Conservation (phyloP, 2,888 invertebrate genomes). For the Ethmia dodecea region DNA sequence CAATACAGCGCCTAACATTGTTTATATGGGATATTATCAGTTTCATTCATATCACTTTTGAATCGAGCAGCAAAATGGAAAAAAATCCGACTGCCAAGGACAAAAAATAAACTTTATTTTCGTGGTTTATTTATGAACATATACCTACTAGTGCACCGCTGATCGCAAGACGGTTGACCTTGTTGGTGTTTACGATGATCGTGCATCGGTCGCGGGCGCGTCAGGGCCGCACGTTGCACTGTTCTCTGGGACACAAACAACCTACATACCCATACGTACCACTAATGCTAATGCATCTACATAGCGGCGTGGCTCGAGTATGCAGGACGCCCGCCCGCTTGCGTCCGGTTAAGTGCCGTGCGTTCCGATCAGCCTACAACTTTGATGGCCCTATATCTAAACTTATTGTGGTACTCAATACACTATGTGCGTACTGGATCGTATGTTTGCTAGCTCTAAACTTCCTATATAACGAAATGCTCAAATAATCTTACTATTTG, state of each 20-base stretch:
- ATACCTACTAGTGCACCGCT: background rate
- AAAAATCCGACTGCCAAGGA: too few relatives aligned
- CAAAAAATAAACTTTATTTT: too few relatives aligned
- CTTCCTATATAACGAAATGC: too few relatives aligned
- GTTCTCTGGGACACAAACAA: constrained; percentile 57
- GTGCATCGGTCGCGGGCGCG: constrained; percentile 56
- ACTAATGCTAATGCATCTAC: constrained; percentile 42
- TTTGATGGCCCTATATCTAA: too few relatives aligned
- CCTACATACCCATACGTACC: constrained; percentile 46
- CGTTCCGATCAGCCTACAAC: constrained; percentile 43
- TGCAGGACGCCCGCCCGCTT: constrained; percentile 46
- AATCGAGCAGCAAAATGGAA: too few relatives aligned
- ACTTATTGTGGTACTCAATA: too few relatives aligned
- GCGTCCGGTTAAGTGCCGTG: constrained; percentile 60
- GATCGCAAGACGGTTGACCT: constrained; percentile 61
- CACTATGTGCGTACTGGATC: too few relatives aligned
- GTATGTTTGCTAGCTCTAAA: too few relatives aligned
- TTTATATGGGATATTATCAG: too few relatives aligned
- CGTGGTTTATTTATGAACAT: background rate
- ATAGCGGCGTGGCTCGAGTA: constrained; percentile 51
- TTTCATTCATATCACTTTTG: too few relatives aligned
- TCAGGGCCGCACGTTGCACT: constrained; percentile 61
- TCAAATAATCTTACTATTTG: too few relatives aligned
- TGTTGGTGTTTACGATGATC: constrained; percentile 60
- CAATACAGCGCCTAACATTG: too few relatives aligned